A percentile compares a stretch with the other conserved stretches of the same genome.
phyloP scores from a whole-genome alignment of 2,113 vertebrate genomes.

The Lagopus muta region DNA sequence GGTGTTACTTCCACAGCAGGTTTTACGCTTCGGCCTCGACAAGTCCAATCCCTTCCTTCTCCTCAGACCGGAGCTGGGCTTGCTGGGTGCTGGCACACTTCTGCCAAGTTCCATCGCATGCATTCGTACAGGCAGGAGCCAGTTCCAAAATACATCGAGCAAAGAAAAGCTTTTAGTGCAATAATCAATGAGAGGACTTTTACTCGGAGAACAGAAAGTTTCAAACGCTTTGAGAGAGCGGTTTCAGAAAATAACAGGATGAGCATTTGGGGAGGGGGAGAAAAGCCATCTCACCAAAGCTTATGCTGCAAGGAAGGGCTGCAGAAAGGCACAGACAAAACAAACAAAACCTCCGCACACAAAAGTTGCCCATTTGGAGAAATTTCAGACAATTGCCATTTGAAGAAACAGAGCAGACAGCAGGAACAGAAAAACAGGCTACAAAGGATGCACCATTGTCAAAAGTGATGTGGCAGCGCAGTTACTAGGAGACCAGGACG shows the following conservation, averaged over 20 bases:
- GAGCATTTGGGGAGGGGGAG: neutral
- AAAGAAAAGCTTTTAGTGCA: neutral
- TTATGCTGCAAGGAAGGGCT: neutral
- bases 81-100: neutral
- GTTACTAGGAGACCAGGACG: conserved; percentile 70
- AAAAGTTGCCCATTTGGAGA: neutral
- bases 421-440: neutral
- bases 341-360: neutral
- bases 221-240: fast-evolving
- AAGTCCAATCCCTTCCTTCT: neutral
- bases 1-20: neutral
- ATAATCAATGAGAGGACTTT: neutral
- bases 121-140: neutral
- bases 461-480: conserved; percentile 24
- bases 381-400: neutral
- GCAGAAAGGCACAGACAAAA: neutral
- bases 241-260: neutral
- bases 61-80: fast-evolving
- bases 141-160: neutral
- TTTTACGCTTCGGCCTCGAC: neutral
- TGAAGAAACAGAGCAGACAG: neutral
- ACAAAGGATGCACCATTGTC: conserved; percentile 20
- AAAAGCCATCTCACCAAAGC: neutral
- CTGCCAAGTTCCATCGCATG: neutral
- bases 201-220: neutral